Conservation (phyloP, 64 coral and sea anemone species). For the Hydrozoanthus tunicans region DNA sequence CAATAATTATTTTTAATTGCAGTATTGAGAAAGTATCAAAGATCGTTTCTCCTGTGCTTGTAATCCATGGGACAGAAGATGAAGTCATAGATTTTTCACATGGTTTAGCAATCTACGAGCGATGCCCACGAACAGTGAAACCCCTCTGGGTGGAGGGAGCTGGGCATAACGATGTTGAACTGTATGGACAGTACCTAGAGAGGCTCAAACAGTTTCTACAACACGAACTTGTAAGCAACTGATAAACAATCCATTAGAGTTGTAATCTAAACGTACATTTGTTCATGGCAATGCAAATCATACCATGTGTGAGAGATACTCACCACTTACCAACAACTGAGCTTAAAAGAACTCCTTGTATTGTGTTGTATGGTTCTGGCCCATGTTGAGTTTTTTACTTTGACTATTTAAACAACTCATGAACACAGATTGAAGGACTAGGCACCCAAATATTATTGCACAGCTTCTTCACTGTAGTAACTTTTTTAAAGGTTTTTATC, state of each 20-base stretch:
- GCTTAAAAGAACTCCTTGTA: background rate
- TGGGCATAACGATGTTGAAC: slow-evolving; percentile 98
- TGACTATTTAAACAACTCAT: too few species aligned
- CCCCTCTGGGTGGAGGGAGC: slow-evolving; percentile 99
- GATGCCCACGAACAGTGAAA: slow-evolving; percentile 90
- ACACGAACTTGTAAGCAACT: slow-evolving; percentile 94
- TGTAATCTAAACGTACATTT: background rate
- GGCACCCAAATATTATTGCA: too few species aligned
- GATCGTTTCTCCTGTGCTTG: slow-evolving; percentile 99
- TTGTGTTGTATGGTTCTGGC: too few species aligned
- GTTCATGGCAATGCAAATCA: background rate
- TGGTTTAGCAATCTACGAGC: slow-evolving; percentile 96
- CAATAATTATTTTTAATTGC: slow-evolving; percentile 43
- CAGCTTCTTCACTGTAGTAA: too few species aligned
- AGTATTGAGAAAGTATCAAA: slow-evolving; percentile 99
- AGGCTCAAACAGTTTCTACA: slow-evolving; percentile 98
- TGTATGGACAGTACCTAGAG: slow-evolving; percentile 99
- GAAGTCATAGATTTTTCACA: slow-evolving; percentile 99
- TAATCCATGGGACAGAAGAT: slow-evolving; percentile 98
- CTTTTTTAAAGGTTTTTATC: too few species aligned
- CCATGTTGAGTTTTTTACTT: too few species aligned
- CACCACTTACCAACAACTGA: background rate
- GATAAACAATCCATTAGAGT: slow-evolving; percentile 18
- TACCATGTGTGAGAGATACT: background rate
- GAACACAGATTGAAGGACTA: too few species aligned